Evolutionary conservation across 1,140 invertebrate species (phyloP).

Genomic region (Pachypeltis micranthus): DNA sequence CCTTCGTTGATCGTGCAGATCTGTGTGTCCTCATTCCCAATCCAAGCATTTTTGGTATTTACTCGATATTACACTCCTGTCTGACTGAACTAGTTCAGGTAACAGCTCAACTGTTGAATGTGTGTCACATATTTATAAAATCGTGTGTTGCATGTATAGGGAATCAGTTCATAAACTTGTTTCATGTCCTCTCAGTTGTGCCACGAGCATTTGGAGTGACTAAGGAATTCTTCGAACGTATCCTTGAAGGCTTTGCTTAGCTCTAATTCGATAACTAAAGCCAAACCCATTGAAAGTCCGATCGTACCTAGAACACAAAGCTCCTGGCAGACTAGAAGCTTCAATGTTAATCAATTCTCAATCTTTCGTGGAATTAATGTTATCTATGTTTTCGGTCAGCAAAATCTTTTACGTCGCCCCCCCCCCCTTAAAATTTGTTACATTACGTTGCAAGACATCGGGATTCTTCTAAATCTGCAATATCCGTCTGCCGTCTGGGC

Average conservation of each 20-base stretch:
- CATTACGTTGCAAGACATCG: no score
- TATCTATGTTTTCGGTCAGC: no score
- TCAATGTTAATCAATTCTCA: no score
- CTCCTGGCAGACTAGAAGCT: no score
- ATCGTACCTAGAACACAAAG: no score
- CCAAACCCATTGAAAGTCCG: no score
- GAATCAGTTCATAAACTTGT: slow-evolving; percentile 17
- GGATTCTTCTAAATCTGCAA: no score
- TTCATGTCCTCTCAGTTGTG: slow-evolving; percentile 4
- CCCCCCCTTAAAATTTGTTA: no score
- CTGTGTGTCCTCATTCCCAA: slow-evolving; percentile 81
- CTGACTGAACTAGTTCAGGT: slow-evolving; percentile 68
- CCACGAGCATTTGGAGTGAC: slow-evolving; percentile 30
- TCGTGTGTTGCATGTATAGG: slow-evolving; percentile 3
- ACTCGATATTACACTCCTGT: slow-evolving; percentile 67
- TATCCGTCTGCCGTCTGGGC: no score
- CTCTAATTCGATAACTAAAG: no score
- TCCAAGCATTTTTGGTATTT: slow-evolving; percentile 66
- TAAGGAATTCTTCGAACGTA: slow-evolving; percentile 29
- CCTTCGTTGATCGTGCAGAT: slow-evolving; percentile 93
- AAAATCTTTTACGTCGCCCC: no score
- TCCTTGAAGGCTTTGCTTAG: slow-evolving; percentile 34
- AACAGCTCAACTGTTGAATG: slow-evolving; percentile 24
- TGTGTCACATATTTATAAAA: slow-evolving; percentile 18
- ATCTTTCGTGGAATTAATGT: no score